Base-by-base conservation (phyloP, 2,888 invertebrate species). In the Actias luna region DNA sequence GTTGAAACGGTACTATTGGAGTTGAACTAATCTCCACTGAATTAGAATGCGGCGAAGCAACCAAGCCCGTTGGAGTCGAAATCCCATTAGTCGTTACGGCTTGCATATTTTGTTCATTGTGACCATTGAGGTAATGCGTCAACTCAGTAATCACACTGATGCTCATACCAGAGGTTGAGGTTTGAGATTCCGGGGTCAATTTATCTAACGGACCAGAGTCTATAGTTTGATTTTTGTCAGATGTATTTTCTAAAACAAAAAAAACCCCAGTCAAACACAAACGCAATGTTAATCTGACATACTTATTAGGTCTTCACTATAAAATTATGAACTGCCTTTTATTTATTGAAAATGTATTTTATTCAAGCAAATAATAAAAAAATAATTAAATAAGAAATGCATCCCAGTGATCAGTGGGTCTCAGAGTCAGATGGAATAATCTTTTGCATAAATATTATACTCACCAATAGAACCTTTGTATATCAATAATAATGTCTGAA, bases 1-100 rank as follows among this genome's bases (percentile, higher is more conserved):
- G 58, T 31, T 58, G 62, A 39, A 55, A 61, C n/a, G 52, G n/a
- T 55, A 61, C 12, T 29, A 29, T 55, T 1, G 52, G 18, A 22
- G 10, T 39, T 5, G 58, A 36, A 0, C 31, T 46, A 31, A 31
- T 33, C 22, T 31, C 16, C n/a, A 35, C 25, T n/a, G 33, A n/a
- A 25, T 42, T 14, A 55, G 7, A 2, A 18, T 18, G 42, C 25
- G 31, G n/a, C 29, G 58, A 18, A 18, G 42, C n/a, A 10, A 50
- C 46, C 14, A 50, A 22, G 16, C 46, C 46, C 22, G 22, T 22
- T 3, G 46, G 46, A 22, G 46, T 18, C 18, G 58, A 33, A 18
- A 35, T 35, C 10, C 31, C 58, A 8, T 58, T 31, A 5, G 35
- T 31, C 4, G 7, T 27, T n/a, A 18, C 31, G 8, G 22, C 58